These are phyloP conservation scores for Zaprionus camerounensis DNA, from an alignment of 1,140 invertebrate species.

Conservation along the genomic window DNA sequence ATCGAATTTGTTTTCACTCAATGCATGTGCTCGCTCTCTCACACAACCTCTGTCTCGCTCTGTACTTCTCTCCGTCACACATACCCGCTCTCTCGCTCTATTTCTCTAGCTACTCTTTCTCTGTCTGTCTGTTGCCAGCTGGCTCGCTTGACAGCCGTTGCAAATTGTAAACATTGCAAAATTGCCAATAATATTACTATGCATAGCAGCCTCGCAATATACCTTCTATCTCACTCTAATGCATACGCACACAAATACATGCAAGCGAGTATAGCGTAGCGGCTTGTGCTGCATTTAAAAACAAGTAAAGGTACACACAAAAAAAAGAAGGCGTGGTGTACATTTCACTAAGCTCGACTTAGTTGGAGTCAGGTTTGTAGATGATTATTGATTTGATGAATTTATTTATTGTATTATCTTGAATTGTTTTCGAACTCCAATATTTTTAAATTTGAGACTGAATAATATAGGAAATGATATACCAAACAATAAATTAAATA, in stretches of 20 bases:
- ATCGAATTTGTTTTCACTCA: slow-evolving; percentile 75
- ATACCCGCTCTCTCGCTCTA: not conserved
- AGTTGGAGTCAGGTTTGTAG: not conserved
- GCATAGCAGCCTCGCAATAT: slow-evolving; percentile 16
- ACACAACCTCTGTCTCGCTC: not conserved
- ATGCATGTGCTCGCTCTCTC: slow-evolving; percentile 9
- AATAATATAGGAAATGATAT: too few species aligned
- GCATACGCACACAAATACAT: slow-evolving; percentile 6
- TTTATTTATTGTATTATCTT: too few species aligned
- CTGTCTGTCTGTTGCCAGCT: slow-evolving; percentile 11
- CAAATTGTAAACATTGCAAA: slow-evolving; percentile 70
- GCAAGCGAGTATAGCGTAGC: not conserved
- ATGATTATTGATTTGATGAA: too few species aligned
- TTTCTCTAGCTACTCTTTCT: not conserved
- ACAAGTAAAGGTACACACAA: slow-evolving; percentile 2
- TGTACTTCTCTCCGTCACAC: not conserved
- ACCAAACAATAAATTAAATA: too few species aligned
- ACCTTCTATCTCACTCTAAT: not conserved
- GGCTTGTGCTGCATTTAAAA: slow-evolving; percentile 6
- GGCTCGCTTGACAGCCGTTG: slow-evolving; percentile 43
- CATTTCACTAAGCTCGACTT: not conserved
- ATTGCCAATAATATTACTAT: slow-evolving; percentile 69
- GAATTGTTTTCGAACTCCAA: too few species aligned
- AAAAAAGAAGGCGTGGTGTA: slow-evolving; percentile 9
- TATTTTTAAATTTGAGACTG: too few species aligned